A percentile compares a stretch with the other conserved stretches of the same genome.
Evolutionary conservation across 2,113 vertebrate species (phyloP).

Genomic region (Ploceus nigricollis): DNA sequence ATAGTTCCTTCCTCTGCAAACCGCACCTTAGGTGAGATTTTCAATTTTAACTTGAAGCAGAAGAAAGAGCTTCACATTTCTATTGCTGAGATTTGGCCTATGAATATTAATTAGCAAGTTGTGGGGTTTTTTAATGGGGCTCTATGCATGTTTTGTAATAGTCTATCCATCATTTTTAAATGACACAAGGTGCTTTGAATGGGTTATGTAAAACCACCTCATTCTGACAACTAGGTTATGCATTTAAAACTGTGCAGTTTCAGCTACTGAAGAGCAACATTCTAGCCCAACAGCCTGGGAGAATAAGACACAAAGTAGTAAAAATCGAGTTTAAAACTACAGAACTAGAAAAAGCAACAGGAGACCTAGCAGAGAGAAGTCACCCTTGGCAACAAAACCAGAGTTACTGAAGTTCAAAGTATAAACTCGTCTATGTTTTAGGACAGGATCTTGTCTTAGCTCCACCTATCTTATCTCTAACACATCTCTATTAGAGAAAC

Average conservation of each 20-base stretch:
- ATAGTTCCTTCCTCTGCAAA: background rate
- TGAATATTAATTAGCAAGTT: background rate
- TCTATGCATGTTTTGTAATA: background rate
- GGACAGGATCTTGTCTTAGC: background rate
- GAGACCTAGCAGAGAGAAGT: background rate
- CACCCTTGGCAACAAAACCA: background rate
- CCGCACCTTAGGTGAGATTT: background rate
- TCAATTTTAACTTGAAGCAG: background rate
- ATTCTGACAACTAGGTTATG: background rate
- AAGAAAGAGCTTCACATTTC: background rate
- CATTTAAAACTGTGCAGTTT: background rate
- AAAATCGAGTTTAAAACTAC: background rate
- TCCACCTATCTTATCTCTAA: background rate
- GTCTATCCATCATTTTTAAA: background rate
- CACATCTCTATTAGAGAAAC: background rate
- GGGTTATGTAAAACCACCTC: background rate
- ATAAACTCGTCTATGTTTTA: background rate
- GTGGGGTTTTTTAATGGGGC: background rate
- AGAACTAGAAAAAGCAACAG: background rate
- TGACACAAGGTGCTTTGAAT: background rate
- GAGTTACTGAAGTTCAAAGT: background rate
- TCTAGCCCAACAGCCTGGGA: background rate
- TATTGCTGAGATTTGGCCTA: background rate
- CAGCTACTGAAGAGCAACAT: background rate
- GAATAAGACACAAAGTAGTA: background rate